phyloP scores from a whole-genome alignment of 2,113 vertebrate species.

The Podarcis cretensis region DNA sequence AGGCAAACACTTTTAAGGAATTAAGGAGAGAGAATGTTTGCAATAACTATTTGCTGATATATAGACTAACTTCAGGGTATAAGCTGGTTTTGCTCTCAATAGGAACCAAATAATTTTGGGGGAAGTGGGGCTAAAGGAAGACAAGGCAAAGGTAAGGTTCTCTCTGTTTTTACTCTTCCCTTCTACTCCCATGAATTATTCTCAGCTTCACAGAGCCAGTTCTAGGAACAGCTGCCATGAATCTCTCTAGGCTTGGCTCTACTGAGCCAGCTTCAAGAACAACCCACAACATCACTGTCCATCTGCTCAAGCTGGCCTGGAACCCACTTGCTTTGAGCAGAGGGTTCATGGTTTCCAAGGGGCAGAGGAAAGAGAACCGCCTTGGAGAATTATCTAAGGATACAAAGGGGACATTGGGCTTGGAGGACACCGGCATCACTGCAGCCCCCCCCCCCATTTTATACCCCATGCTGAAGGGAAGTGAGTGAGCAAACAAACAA shows the following conservation, averaged over 20 bases:
- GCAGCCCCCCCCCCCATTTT: background rate
- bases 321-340: background rate
- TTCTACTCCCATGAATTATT: background rate
- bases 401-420: background rate
- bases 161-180: background rate
- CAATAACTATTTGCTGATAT: background rate
- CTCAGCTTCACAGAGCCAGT: too few relatives aligned
- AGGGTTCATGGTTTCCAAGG: background rate
- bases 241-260: background rate
- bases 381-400: background rate
- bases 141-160: background rate
- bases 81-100: background rate
- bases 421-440: background rate
- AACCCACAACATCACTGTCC: background rate
- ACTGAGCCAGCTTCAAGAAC: background rate
- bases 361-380: background rate
- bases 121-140: background rate
- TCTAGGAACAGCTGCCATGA: background rate
- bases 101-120: background rate
- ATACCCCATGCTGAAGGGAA: background rate
- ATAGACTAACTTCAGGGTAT: background rate
- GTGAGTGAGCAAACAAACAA: too few relatives aligned
- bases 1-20: slow-evolving; percentile 88
- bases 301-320: background rate
- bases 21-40: slow-evolving; percentile 29